These are phyloP conservation scores for Ibidorhyncha struthersii DNA, from an alignment of 2,113 vertebrate genomes.

Conservation along the genomic window DNA sequence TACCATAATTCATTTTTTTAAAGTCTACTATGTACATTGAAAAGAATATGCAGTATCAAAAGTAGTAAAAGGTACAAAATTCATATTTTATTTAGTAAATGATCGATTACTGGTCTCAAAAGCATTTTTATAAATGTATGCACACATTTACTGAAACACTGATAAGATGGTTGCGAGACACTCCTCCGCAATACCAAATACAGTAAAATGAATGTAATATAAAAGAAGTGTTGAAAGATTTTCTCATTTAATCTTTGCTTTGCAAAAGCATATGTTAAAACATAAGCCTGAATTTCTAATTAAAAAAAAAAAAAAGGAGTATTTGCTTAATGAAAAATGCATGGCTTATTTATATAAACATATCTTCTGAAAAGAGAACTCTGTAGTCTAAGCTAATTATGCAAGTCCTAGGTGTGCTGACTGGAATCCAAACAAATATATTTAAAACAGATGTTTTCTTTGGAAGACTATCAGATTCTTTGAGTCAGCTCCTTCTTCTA, in stretches of 20 bases:
- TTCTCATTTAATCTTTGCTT: not conserved
- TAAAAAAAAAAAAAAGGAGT: not conserved
- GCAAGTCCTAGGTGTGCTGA: constrained; percentile 61
- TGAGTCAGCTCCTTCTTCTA: constrained; percentile 63
- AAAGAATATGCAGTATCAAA: not conserved
- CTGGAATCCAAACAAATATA: constrained; percentile 76
- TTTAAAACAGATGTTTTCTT: constrained; percentile 77
- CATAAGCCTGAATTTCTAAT: not conserved
- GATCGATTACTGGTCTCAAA: not conserved
- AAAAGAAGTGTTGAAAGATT: not conserved
- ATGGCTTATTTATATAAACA: constrained; percentile 72
- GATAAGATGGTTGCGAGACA: not conserved
- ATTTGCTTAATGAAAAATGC: constrained; percentile 71
- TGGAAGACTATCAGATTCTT: constrained; percentile 64
- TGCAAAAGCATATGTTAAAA: constrained; percentile 27
- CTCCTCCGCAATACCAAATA: not conserved
- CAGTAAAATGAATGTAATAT: not conserved
- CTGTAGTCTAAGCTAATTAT: constrained; percentile 75
- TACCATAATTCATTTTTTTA: not conserved
- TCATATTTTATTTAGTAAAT: not conserved
- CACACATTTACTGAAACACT: not conserved
- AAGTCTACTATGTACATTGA: not conserved
- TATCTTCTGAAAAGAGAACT: constrained; percentile 72
- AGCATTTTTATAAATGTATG: not conserved
- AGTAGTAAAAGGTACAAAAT: not conserved